Evolutionary conservation across 2,888 invertebrate genomes (phyloP), one percentile per base, ranked within the genome.

Genomic region (Netelia fuscicornis): DNA sequence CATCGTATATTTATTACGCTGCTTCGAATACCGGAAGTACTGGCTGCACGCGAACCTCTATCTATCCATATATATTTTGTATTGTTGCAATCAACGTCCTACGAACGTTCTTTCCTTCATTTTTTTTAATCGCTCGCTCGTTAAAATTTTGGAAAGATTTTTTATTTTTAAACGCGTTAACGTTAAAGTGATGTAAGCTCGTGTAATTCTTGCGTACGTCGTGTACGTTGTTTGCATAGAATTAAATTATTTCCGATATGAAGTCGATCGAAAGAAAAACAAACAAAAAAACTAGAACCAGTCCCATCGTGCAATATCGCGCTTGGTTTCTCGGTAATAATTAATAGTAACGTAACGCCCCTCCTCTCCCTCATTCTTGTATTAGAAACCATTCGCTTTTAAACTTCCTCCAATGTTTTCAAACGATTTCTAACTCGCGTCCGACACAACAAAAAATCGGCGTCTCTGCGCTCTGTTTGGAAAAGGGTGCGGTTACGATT

Each of bases 41-140:
- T 42, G 74, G 20, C 56, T 74, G 83, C 79, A 80, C 84, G 84
- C 75, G 65, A 80, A 72, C 71, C 71, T 65, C 60, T 48, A 48
- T 48, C 10, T 48, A 48, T 48, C 0, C 13, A 48, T 48, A 48
- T 11, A 48, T 48, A 48, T 13, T 10, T 48, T 48, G 1, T 1
- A 37, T 37, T 30, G 75, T 64, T 64, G 62, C 37, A 52, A 75
- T 8, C 0, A 17, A 17, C 5, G 11, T 65, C 13, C n/a, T 0
- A 65, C 1, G 20, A 20, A 20, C 20, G 20, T 37, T 37, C 37
- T 17, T 9, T 65, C 6, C 1, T 13, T 52, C 13, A 13, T 52
- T 52, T 52, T 52, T 52, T 0, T n/a, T 1, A 13, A 52, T n/a
- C 2, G 1, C 52, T 52, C 13, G 37, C 1, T 37, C 37, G 5